phyloP scores from a whole-genome alignment of 2,888 invertebrate genomes.

The Gnatocerus cornutus region DNA sequence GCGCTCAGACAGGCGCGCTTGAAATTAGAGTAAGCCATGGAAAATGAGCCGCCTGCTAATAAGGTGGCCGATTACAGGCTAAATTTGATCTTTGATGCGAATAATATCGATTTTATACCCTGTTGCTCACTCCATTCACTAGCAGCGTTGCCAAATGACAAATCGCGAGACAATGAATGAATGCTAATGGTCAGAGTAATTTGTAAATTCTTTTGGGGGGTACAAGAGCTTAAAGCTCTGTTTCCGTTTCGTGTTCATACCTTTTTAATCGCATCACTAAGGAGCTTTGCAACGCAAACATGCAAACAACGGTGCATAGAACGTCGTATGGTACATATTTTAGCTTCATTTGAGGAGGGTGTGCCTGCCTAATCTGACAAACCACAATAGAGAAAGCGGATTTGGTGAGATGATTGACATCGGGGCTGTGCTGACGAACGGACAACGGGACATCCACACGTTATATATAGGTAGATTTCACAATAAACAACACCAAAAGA shows the following conservation, averaged over 20 bases:
- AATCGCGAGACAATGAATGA: constrained; percentile 11
- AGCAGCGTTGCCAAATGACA: constrained; percentile 1
- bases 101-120: constrained; percentile 65
- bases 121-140: constrained; percentile 55
- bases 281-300: constrained; percentile 61
- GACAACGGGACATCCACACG: constrained; percentile 9
- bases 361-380: constrained; percentile 65
- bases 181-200: constrained; percentile 13
- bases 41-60: constrained; percentile 68
- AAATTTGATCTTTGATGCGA: constrained; percentile 67
- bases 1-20: constrained; percentile 62
- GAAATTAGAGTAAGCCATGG: constrained; percentile 65
- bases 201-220: constrained; percentile 30
- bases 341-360: constrained; percentile 60
- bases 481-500: background rate
- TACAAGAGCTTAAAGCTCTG: constrained; percentile 38
- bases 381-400: constrained; percentile 66
- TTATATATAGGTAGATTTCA: constrained; percentile 5
- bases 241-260: constrained; percentile 52
- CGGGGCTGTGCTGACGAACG: constrained; percentile 46
- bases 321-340: constrained; percentile 55
- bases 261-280: constrained; percentile 63
- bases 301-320: constrained; percentile 56
- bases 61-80: constrained; percentile 69
- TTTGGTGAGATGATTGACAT: constrained; percentile 67